A percentile compares a stretch with the other conserved stretches of the same genome.
phyloP scores from a whole-genome alignment of 1,140 invertebrate species.

The Riptortus pedestris region DNA sequence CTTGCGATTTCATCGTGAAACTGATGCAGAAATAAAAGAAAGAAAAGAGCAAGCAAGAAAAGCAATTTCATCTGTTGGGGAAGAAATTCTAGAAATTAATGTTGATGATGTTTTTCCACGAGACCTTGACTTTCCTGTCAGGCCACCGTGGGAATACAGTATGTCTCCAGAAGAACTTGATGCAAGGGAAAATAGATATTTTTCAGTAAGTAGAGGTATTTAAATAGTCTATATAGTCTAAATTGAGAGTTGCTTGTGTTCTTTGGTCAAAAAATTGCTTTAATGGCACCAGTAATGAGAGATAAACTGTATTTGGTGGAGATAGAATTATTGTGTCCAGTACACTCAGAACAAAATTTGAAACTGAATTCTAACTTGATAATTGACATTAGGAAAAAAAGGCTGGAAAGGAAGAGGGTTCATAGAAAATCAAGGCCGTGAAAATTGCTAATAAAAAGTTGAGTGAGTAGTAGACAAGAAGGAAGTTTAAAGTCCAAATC shows the following conservation, averaged over 20 bases:
- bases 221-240: not conserved
- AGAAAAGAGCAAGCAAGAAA: slow-evolving; percentile 54
- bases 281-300: too few relatives aligned
- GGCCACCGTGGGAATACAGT: slow-evolving; percentile 68
- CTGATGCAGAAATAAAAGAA: slow-evolving; percentile 51
- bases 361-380: too few relatives aligned
- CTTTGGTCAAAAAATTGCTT: too few relatives aligned
- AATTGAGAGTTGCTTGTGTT: not conserved
- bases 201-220: slow-evolving; percentile 45
- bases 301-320: too few relatives aligned
- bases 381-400: too few relatives aligned
- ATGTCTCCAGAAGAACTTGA: slow-evolving; percentile 62
- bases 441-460: too few relatives aligned
- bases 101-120: slow-evolving; percentile 58
- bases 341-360: too few relatives aligned
- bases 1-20: slow-evolving; percentile 63
- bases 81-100: slow-evolving; percentile 57
- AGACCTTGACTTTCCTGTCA: slow-evolving; percentile 65
- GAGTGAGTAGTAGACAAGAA: too few relatives aligned
- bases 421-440: too few relatives aligned
- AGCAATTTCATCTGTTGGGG: slow-evolving; percentile 42
- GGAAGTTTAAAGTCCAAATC: too few relatives aligned
- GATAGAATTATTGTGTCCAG: too few relatives aligned
- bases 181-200: slow-evolving; percentile 61
- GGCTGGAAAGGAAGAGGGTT: too few relatives aligned